Evolutionary conservation across 2,888 invertebrate genomes (phyloP), one percentile per base, ranked within the genome.

Genomic region (Drosophila demipolita): DNA sequence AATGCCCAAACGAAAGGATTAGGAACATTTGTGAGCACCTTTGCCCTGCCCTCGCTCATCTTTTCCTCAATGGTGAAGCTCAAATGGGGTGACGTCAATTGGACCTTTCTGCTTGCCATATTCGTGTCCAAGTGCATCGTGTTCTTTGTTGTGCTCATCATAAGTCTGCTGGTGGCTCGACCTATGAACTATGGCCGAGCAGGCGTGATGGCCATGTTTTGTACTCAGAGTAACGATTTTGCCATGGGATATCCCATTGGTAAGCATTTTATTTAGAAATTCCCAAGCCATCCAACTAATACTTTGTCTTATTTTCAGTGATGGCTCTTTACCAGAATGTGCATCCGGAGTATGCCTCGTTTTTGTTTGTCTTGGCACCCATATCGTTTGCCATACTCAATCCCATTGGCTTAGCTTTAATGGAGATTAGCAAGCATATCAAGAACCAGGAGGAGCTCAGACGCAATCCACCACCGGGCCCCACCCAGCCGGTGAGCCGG

Each of bases 191-290:
- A 96, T 78, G 97, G 97, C 5, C 95, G 96, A 89, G 97, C 98
- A 52, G 99, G 98, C 17, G 94, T 99, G 66, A 97, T 97, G 94
- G 97, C 97, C 23, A 98, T 99, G 89, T 99, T 99, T 93, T 97
- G 97, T 85, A 99, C 99, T 0, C 99, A 99, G 92, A 98, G 98
- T 92, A 99, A 99, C 94, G 99, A 99, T 93, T 99, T 99, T 94
- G 99, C 99, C 26, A 95, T 99, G 83, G 99, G 99, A 73, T 98
- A 96, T 94, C 99, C 99, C 8, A 98, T 99, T 83, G 96, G 98
- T 93, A 73, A 83, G 79, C 9, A 8, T 0, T 42, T 6, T 17
- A 7, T 3, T 7, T 0, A 45, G 9, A 0, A 17, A 15, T 36
- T 4, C 3, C 3, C 11, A 29, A 17, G 17, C 33, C 11, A 40